Evolutionary conservation across 2,888 invertebrate genomes (phyloP), one percentile per base, ranked within the genome.

Genomic region (Dastarcus helophoroides): DNA sequence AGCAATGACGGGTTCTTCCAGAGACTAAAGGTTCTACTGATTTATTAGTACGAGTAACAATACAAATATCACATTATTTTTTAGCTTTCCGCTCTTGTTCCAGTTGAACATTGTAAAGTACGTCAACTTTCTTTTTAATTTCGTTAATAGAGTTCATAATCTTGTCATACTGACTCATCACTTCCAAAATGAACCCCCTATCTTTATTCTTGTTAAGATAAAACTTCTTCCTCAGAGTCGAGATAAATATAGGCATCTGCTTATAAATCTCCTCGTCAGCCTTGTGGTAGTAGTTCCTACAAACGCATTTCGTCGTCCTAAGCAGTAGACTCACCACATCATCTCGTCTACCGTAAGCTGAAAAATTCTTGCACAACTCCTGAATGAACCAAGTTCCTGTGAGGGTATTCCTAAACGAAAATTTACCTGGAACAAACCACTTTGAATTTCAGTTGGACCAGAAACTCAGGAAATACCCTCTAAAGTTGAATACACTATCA

Each of bases 351-450:
- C 57, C 58, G 33, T 53, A 56, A 2, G 44, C 32, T 2, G 41
- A 30, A 29, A 59, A 46, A 35, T 53, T 56, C 34, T 43, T 51
- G 39, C 58, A 58, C 10, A 59, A 27, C 36, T 59, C 59, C 30
- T 58, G 57, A 25, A 59, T 55, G 30, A 58, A 56, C 59, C 59
- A 60, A 1, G 54, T 47, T 2, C 60, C 59, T 2, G 42, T 42
- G 2, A 35, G 5, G 4, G 36, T 21, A 23, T 48, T 29, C 30
- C 55, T 37, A 33, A 42, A 50, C 2, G 50, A 47, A 4, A 43
- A 37, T 10, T 47, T 50, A 12, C 50, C 54, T 54, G 27, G 21
- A 41, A 29, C 6, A 23, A 23, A 23, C 7, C 24, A 23, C 9
- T 23, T 8, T 6, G 9, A 23, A 23, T 8, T 23, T 10, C 6